phyloP scores from a whole-genome alignment of 2,888 invertebrate genomes.

The Drosophila formosana region DNA sequence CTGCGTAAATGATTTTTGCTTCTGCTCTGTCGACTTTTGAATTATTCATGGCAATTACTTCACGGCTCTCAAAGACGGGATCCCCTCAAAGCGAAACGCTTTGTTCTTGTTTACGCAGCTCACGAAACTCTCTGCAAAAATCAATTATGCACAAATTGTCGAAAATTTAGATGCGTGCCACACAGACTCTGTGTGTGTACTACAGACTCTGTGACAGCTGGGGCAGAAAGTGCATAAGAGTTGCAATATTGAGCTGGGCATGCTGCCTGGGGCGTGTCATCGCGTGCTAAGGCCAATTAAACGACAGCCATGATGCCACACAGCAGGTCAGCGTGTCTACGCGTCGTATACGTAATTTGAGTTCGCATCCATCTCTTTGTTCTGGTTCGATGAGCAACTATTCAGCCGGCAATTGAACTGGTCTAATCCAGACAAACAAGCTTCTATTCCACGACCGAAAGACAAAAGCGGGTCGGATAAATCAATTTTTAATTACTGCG shows the following conservation, averaged over 20 bases:
- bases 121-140: conserved; percentile 44
- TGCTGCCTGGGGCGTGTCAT: conserved; percentile 6
- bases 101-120: conserved; percentile 24
- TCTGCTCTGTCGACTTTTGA: conserved; percentile 31
- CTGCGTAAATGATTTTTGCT: conserved; percentile 59
- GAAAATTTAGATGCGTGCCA: conserved; percentile 23
- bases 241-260: background rate
- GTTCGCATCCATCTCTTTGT: conserved; percentile 8
- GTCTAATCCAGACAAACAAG: conserved; percentile 17
- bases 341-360: conserved; percentile 38
- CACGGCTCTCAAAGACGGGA: background rate
- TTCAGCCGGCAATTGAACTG: conserved; percentile 7
- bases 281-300: conserved; percentile 28
- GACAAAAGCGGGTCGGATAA: conserved; percentile 11
- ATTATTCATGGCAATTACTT: conserved; percentile 62
- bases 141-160: conserved; percentile 50
- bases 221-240: conserved; percentile 9
- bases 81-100: background rate
- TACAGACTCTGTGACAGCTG: conserved; percentile 6
- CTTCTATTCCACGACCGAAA: conserved; percentile 30
- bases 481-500: conserved; percentile 1
- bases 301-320: conserved; percentile 8
- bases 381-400: conserved; percentile 17
- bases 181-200: background rate
- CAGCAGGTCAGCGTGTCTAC: background rate